Base-by-base conservation (phyloP, 1,140 invertebrate genomes). In the Eciton burchellii region DNA sequence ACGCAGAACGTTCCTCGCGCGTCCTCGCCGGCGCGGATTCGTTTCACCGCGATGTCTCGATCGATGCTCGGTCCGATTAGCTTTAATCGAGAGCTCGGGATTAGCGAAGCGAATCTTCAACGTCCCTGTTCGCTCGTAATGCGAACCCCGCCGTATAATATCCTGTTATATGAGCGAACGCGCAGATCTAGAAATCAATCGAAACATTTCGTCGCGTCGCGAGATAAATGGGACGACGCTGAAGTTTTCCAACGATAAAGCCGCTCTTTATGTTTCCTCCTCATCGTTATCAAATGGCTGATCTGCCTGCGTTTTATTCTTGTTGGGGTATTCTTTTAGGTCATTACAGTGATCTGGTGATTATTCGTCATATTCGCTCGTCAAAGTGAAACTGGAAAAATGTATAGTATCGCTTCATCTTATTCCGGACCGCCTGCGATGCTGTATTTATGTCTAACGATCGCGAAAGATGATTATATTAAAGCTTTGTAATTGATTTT, bases 1-100 rank as follows among this genome's bases (percentile, higher is more conserved):
- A n/a, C 35, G 21, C n/a, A 45, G 9, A 3, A 26, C 8, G 49
- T n/a, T 54, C n/a, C 21, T 43, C 52, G 60, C 56, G 74, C 52
- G 83, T 62, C 47, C 63, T 81, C 84, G 60, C 2, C 43, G 41
- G 49, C 66, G 83, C 73, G 72, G 66, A 85, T 82, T 85, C 57
- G 24, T 49, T 82, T 62, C 19, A 73, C 12, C 62, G 24, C 12
- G 26, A 65, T n/a, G 43, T 14, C 43, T 29, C 72, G 71, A 45
- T n/a, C 6, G 35, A 24, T 5, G 24, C 9, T 49, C 12, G 43
- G 29, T 21, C 19, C 62, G 29, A 56, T 26, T 24, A 24, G 11
- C 24, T 56, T 68, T 77, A 77, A 77, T 68, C 19, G 63, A 77
- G 35, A 49, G 21, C 62, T 43, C 21, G 9, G 24, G 11, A 26